phyloP scores from a whole-genome alignment of 2,888 invertebrate genomes.

The Xanthorhoe spadicearia region DNA sequence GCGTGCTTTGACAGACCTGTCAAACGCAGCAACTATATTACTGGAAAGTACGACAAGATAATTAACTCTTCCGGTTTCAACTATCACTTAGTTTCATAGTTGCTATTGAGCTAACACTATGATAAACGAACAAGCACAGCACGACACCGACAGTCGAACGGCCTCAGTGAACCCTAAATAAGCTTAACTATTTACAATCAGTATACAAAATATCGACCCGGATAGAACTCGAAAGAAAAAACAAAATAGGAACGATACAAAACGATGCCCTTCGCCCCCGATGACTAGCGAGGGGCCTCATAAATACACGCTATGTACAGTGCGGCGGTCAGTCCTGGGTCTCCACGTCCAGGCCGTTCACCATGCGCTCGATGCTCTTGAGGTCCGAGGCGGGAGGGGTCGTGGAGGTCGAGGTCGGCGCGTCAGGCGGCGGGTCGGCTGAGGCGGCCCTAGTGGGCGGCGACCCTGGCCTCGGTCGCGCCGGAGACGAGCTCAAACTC shows the following conservation, averaged over 20 bases:
- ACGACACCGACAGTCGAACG: slow-evolving; percentile 49
- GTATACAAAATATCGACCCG: slow-evolving; percentile 79
- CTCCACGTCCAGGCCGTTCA: slow-evolving; percentile 96
- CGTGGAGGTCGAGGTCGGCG: slow-evolving; percentile 77
- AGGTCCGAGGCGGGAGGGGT: slow-evolving; percentile 91
- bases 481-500: slow-evolving; percentile 86
- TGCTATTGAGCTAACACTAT: slow-evolving; percentile 28
- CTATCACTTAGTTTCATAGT: slow-evolving; percentile 11
- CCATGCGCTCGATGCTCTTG: slow-evolving; percentile 98
- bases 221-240: slow-evolving; percentile 81
- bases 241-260: slow-evolving; percentile 85
- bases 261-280: slow-evolving; percentile 65
- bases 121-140: slow-evolving; percentile 41
- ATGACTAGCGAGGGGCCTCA: slow-evolving; percentile 58
- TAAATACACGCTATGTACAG: slow-evolving; percentile 83
- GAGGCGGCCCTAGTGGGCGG: slow-evolving; percentile 81
- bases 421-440: slow-evolving; percentile 83
- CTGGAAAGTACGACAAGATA: slow-evolving; percentile 27
- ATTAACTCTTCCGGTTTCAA: slow-evolving; percentile 15
- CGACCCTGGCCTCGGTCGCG: slow-evolving; percentile 71
- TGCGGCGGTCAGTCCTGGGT: slow-evolving; percentile 82
- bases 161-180: slow-evolving; percentile 65
- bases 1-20: slow-evolving; percentile 28
- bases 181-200: slow-evolving; percentile 83
- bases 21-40: slow-evolving; percentile 24